Evolutionary conservation across 1,140 invertebrate genomes (phyloP).

Genomic region (Drosophila littoralis): DNA sequence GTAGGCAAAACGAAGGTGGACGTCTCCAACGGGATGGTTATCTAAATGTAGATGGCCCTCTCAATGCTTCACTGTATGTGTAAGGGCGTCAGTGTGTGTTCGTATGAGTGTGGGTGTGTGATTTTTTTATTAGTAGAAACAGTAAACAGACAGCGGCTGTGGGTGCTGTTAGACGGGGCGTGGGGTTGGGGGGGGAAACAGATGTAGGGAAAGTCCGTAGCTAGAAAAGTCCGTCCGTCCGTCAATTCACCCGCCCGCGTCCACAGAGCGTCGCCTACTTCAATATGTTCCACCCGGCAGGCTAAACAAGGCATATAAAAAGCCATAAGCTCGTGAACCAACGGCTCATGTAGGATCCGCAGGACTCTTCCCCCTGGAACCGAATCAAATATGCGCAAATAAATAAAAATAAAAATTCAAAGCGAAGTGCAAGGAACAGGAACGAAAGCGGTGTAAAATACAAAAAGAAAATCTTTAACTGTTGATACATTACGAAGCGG

Average conservation of each 20-base stretch:
- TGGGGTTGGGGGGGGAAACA: neutral
- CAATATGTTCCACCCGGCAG: constrained; percentile 62
- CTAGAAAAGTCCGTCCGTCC: constrained; percentile 4
- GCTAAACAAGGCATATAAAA: constrained; percentile 79
- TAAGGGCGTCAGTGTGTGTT: constrained; percentile 13
- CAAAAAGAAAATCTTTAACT: constrained; percentile 61
- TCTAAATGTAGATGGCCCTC: constrained; percentile 42
- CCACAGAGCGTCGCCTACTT: constrained; percentile 64
- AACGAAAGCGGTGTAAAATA: constrained; percentile 50
- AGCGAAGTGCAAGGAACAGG: constrained; percentile 49
- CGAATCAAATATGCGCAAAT: constrained; percentile 82
- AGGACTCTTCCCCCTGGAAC: constrained; percentile 28
- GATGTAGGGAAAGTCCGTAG: constrained; percentile 1
- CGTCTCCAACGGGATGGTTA: constrained; percentile 23
- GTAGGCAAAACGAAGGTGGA: constrained; percentile 46
- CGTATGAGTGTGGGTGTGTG: constrained; percentile 23
- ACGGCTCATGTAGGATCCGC: constrained; percentile 29
- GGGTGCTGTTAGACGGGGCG: constrained; percentile 17
- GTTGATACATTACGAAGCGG: constrained; percentile 67
- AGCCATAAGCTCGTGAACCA: constrained; percentile 69
- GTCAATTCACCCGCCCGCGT: neutral
- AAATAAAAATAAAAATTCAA: constrained; percentile 82
- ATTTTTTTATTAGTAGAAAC: constrained; percentile 63
- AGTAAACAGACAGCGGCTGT: constrained; percentile 27
- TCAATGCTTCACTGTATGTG: constrained; percentile 19